These are phyloP conservation scores for Adelognathus sp. DNA, from an alignment of 2,888 invertebrate species.

Conservation along the genomic window DNA sequence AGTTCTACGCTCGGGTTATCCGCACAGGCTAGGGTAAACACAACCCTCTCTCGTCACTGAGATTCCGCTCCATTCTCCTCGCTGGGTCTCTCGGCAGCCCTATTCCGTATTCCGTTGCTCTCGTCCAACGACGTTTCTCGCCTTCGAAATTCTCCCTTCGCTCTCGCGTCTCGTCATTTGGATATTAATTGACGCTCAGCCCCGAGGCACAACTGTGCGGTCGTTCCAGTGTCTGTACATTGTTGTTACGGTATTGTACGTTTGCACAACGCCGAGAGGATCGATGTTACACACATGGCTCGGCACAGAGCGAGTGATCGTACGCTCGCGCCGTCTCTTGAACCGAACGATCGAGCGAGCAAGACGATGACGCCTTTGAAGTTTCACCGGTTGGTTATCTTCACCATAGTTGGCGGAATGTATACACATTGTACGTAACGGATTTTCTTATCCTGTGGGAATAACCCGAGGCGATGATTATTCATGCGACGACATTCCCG, in stretches of 20 bases:
- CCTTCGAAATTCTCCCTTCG: conserved; percentile 1
- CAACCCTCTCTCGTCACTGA: conserved; percentile 21
- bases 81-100: too few relatives aligned
- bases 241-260: neutral
- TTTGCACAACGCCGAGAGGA: neutral
- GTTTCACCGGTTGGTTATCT: conserved; percentile 4
- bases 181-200: conserved; percentile 27
- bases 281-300: too few relatives aligned
- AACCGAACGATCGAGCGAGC: conserved; percentile 5
- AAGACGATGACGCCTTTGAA: conserved; percentile 16
- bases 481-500: conserved; percentile 64
- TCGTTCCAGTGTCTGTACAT: neutral
- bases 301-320: too few relatives aligned
- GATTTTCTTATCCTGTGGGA: conserved; percentile 35
- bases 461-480: conserved; percentile 63
- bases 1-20: conserved; percentile 13
- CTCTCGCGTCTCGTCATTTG: conserved; percentile 9
- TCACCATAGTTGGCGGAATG: neutral
- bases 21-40: conserved; percentile 31
- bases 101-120: conserved; percentile 12
- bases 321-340: too few relatives aligned
- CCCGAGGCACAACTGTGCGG: neutral
- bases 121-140: conserved; percentile 33
- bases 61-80: conserved; percentile 24
- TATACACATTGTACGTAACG: too few relatives aligned